A percentile compares a stretch with the other conserved stretches of the same genome.
phyloP scores from a whole-genome alignment of 1,140 invertebrate species.

The Rhyacophila brunnea region DNA sequence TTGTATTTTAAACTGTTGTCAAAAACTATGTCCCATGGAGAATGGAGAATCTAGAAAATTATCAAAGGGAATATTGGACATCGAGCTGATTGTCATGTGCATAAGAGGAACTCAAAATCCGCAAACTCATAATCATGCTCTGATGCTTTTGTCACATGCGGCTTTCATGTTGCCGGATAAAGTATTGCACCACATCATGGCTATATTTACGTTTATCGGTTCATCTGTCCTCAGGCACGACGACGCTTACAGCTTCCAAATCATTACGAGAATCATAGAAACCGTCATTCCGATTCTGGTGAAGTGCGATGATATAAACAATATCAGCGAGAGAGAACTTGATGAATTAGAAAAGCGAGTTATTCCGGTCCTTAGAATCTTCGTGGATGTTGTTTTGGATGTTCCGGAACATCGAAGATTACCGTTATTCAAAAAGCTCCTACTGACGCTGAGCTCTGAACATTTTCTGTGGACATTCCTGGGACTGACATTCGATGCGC shows the following conservation, averaged over 20 bases:
- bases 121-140: conserved; percentile 89
- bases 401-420: conserved; percentile 85
- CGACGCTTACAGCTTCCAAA: conserved; percentile 90
- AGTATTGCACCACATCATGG: conserved; percentile 88
- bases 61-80: conserved; percentile 65
- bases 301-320: conserved; percentile 50
- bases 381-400: conserved; percentile 84
- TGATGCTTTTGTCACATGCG: conserved; percentile 75
- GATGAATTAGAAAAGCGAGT: conserved; percentile 51
- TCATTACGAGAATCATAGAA: conserved; percentile 87
- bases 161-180: conserved; percentile 75
- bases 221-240: conserved; percentile 87
- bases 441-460: conserved; percentile 68
- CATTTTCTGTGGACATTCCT: conserved; percentile 77
- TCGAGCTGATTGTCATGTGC: conserved; percentile 83
- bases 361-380: conserved; percentile 78
- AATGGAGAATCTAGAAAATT: conserved; percentile 51
- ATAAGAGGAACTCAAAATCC: conserved; percentile 87
- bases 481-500: conserved; percentile 67
- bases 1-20: conserved; percentile 70
- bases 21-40: conserved; percentile 54
- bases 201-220: conserved; percentile 95
- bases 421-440: conserved; percentile 76
- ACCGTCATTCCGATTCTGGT: conserved; percentile 85
- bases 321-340: conserved; percentile 50